Base-by-base conservation (phyloP, 2,888 invertebrate species). In the Gastrophysa polygoni region DNA sequence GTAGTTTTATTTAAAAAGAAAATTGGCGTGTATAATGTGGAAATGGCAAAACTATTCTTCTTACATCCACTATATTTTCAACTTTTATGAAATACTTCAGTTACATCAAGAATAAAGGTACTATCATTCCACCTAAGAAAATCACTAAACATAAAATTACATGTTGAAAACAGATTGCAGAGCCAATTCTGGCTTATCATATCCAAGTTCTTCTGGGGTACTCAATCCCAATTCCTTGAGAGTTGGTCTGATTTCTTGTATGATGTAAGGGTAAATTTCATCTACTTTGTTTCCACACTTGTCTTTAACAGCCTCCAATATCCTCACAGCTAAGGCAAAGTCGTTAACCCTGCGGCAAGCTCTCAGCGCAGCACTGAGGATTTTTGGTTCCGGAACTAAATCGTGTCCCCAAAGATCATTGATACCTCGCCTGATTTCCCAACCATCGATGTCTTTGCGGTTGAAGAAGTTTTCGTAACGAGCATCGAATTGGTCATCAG, bases 311-410 rank as follows among this genome's bases (percentile, higher is more conserved):
- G 93, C 89, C 82, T 99, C 99, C 63, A 99, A 82, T 76, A 95
- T 95, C 83, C 99, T 90, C 20, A 96, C 87, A 20, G 96, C 93
- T 20, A 99, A 85, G 0, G 98, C 91, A 78, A 90, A 95, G 81
- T 99, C 99, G 79, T 99, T 98, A 2, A 97, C 87, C 73, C 95
- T 87, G 71, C 98, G 90, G 83, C 96, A 96, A 0, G 98, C 98
- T 67, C 89, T 89, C 71, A 98, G 82, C 1, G 92, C 95, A 54
- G 96, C 92, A 72, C 86, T 87, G 70, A 98, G 88, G 71, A 98
- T 92, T 80, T 86, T 89, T 66, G 98, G 96, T 79, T 96, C 96
- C 0, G 98, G 96, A 7, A 98, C 89, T 77, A 93, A 83, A 85
- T 98, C 98, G 89, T 93, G 91, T 71, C 92, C 94, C 75, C 88